These are phyloP conservation scores for Leptinotarsa rubiginosa DNA, from an alignment of 2,888 invertebrate species.

Conservation along the genomic window DNA sequence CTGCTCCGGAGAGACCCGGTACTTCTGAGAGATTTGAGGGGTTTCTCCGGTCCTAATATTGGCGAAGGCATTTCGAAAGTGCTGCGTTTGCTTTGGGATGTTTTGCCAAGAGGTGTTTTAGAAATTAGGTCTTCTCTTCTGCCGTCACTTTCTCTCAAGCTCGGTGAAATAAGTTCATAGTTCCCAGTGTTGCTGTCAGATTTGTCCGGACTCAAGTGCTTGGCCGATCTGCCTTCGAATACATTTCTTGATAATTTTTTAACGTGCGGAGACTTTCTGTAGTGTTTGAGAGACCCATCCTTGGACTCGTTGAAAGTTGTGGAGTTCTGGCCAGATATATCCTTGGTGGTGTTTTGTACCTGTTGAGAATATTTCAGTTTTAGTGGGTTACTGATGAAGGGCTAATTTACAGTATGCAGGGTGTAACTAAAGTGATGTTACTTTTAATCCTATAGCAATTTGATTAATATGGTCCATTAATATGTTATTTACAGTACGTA, in stretches of 20 bases:
- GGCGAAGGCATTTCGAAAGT: conserved; percentile 26
- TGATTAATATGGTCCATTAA: too few species aligned
- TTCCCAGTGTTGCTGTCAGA: conserved; percentile 11
- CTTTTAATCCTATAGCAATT: too few species aligned
- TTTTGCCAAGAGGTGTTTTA: background rate
- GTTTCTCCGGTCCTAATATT: conserved; percentile 5
- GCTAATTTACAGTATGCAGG: too few species aligned
- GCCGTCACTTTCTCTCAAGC: background rate
- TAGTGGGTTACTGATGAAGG: too few species aligned
- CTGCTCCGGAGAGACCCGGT: background rate
- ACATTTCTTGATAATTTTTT: background rate
- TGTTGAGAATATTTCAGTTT: too few species aligned
- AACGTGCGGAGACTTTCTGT: conserved; percentile 13
- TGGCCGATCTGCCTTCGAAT: background rate
- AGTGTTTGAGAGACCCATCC: conserved; percentile 11
- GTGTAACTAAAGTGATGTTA: too few species aligned
- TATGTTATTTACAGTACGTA: too few species aligned
- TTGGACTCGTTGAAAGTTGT: conserved; percentile 8
- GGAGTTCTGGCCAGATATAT: background rate
- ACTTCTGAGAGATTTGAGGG: background rate
- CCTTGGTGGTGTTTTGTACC: conserved; percentile 11
- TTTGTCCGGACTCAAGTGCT: background rate
- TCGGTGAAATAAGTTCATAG: background rate
- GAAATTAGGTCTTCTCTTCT: background rate
- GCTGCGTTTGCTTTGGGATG: background rate